These are phyloP conservation scores for Calephelis perditalis DNA, from an alignment of 2,888 invertebrate species.

Conservation along the genomic window DNA sequence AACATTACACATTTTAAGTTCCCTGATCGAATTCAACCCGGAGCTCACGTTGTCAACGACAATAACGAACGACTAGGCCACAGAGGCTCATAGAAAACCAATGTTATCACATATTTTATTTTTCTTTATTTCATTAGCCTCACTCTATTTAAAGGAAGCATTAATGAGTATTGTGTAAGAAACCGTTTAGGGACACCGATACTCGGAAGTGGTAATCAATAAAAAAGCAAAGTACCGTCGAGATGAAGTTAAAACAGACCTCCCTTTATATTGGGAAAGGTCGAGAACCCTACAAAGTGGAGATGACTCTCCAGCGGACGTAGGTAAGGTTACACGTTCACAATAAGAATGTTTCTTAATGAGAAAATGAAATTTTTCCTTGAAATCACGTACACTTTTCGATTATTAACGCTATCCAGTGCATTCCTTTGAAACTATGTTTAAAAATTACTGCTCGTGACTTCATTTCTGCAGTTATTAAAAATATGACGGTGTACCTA, in stretches of 20 bases:
- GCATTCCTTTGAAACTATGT: not conserved
- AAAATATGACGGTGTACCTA: not conserved
- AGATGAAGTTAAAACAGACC: conserved; percentile 69
- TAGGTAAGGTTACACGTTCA: conserved; percentile 50
- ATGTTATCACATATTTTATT: too few relatives aligned
- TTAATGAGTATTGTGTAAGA: too few relatives aligned
- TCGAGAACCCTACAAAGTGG: conserved; percentile 62
- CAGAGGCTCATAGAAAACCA: too few relatives aligned
- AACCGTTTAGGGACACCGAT: not conserved
- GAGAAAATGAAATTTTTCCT: conserved; percentile 10
- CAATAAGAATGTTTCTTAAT: conserved; percentile 31
- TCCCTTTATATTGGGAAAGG: conserved; percentile 71
- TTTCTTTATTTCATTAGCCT: too few relatives aligned
- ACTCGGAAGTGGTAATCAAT: conserved; percentile 42
- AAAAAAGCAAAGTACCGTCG: conserved; percentile 42
- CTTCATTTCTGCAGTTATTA: conserved; percentile 3
- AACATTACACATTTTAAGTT: too few relatives aligned
- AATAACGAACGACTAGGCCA: too few relatives aligned
- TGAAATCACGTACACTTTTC: conserved; percentile 10
- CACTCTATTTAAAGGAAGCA: too few relatives aligned
- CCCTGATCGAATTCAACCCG: too few relatives aligned
- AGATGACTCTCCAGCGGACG: conserved; percentile 50
- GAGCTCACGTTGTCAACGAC: too few relatives aligned
- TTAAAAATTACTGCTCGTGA: not conserved
- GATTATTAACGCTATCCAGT: not conserved